Evolutionary conservation across 35 echinoderm and acorn worm species (phyloP), one percentile per base, ranked within the genome.

Genomic region (Apostichopus parvimensis): DNA sequence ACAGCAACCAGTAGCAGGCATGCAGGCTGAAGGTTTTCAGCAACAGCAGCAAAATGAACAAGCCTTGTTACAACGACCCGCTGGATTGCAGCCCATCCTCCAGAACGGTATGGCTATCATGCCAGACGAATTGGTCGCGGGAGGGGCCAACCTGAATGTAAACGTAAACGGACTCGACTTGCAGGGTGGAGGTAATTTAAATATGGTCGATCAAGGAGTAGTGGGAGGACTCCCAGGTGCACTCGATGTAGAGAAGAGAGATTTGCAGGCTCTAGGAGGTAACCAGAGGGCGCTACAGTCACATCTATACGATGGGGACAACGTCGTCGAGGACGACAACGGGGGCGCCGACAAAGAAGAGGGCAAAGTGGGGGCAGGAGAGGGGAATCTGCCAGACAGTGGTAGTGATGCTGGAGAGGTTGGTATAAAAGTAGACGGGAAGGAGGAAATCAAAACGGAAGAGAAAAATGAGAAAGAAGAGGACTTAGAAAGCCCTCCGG

Each of bases 241-340:
- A 53, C 57, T 68, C 10, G 17, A 87, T 25, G 22, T 87, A 10
- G 85, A 87, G 52, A 87, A 87, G 6, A 68, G 85, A 24, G 58
- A 72, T 60, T 9, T 87, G 15, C 58, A 68, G 34, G 70, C 45
- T 75, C 12, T 90, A 55, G 70, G 23, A 78, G 88, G 14, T 28
- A 77, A 90, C 57, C 65, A 90, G 88, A 77, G 88, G 88, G 73
- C 55, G 13, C 26, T 90, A 23, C 88, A 90, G 73, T 90, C 88
- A 21, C 68, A 75, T 57, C 12, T 18, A 53, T 87, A 87, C 23
- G 71, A 78, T n/a, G 68, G 28, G 7, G 72, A 90, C 22, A 55
- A 66, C 28, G 85, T 24, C n/a, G 61, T 18, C 6, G 83, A 87
- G 61, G 13, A 56, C 21, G 34, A 45, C 2, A 1, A 45, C 34